Conservation (phyloP, 2,797 vertebrate species). For the Rhabdophis nuchalis region DNA sequence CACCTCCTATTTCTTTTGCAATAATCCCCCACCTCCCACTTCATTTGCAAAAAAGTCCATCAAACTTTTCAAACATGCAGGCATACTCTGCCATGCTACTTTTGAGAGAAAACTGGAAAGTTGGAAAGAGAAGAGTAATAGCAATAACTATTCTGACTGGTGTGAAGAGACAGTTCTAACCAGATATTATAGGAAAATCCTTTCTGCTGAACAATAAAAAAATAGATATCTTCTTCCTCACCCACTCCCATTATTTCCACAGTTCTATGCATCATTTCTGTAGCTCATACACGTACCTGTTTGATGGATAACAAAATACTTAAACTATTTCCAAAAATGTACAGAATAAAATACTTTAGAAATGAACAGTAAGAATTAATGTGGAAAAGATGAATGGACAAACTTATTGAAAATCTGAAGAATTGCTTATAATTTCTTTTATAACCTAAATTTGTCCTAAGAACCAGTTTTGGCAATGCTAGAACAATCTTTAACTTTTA, state of each 20-base stretch:
- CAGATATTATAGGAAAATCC: background rate
- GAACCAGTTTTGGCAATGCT: constrained; percentile 21
- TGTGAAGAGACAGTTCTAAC: background rate
- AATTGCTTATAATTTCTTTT: background rate
- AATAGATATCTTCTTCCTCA: background rate
- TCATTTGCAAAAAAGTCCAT: background rate
- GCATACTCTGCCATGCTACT: background rate
- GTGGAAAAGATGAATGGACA: background rate
- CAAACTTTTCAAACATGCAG: background rate
- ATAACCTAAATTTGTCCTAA: constrained; percentile 32
- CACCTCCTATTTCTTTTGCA: background rate
- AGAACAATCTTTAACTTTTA: constrained; percentile 21
- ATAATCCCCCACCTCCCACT: background rate
- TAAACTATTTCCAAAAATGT: background rate
- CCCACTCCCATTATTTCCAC: background rate
- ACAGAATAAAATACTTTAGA: background rate
- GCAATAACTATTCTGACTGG: background rate
- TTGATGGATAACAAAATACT: background rate
- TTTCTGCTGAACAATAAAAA: background rate
- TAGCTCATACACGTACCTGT: background rate
- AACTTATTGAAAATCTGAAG: constrained; percentile 1
- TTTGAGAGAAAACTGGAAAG: background rate
- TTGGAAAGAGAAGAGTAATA: background rate
- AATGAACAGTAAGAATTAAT: background rate
- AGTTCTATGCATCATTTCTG: background rate